These are phyloP conservation scores for Drosophila takahashii DNA, from an alignment of 1,140 invertebrate genomes.

Conservation along the genomic window DNA sequence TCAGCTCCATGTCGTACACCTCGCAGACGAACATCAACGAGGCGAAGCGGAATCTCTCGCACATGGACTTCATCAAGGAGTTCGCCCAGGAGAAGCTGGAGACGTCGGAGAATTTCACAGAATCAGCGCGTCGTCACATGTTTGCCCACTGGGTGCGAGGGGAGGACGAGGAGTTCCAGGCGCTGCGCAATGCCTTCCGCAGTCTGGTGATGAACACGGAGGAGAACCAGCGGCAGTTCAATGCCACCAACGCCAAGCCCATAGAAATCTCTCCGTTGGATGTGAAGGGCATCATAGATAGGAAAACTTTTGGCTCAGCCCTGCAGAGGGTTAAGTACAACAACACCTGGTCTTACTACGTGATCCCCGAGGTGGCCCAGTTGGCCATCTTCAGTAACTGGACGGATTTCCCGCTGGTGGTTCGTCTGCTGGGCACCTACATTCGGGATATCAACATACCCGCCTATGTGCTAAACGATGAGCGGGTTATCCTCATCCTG, in stretches of 20 bases:
- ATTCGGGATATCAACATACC: slow-evolving; percentile 76
- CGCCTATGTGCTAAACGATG: slow-evolving; percentile 66
- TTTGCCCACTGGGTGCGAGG: slow-evolving; percentile 82
- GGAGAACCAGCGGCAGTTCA: slow-evolving; percentile 57
- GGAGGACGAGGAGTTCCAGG: slow-evolving; percentile 69
- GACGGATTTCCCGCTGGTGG: slow-evolving; percentile 67
- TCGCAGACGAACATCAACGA: slow-evolving; percentile 61
- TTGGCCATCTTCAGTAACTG: slow-evolving; percentile 74
- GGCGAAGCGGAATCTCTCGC: slow-evolving; percentile 65
- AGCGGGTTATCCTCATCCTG: slow-evolving; percentile 73
- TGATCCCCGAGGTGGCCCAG: slow-evolving; percentile 77
- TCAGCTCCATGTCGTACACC: slow-evolving; percentile 76
- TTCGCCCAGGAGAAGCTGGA: slow-evolving; percentile 59
- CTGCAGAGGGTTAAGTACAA: slow-evolving; percentile 72
- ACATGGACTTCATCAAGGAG: slow-evolving; percentile 66
- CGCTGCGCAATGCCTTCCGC: slow-evolving; percentile 67
- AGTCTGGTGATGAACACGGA: slow-evolving; percentile 66
- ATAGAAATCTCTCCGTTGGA: slow-evolving; percentile 73
- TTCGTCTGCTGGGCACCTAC: slow-evolving; percentile 69
- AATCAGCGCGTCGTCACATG: slow-evolving; percentile 77
- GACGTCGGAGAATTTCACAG: slow-evolving; percentile 65
- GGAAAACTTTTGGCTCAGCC: slow-evolving; percentile 64
- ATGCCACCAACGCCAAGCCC: slow-evolving; percentile 49
- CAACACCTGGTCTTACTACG: slow-evolving; percentile 73
- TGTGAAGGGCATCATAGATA: slow-evolving; percentile 44